Base-by-base conservation (phyloP, 2,113 vertebrate species). In the Catharus minimus region DNA sequence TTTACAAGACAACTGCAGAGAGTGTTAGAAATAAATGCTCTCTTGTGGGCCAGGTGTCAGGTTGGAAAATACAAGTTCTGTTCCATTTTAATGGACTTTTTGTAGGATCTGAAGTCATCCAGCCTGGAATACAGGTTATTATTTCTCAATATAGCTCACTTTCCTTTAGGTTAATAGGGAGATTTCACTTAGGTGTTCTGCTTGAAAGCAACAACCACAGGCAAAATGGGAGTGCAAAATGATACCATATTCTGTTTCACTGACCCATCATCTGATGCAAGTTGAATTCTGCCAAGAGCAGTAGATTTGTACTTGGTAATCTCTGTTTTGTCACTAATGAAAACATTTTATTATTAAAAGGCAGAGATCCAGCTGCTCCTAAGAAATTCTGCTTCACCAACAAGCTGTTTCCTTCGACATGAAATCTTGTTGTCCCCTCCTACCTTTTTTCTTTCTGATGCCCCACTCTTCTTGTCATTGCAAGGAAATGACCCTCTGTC, bases 261-360 rank as follows among this genome's bases (percentile, higher is more conserved):
- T 7, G 61, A 0, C 26, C 66, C 1, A 0, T 84, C 75, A 85
- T 81, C 81, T 73, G 90, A 79, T 84, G 55, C 46, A 61, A 72
- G 76, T 19, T 93, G 55, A 72, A 71, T 86, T 93, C 79, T 94
- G 76, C 76, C 80, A 75, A 92, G 15, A 93, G 53, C 88, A 84
- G 67, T 49, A 74, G 66, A 52, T 76, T 93, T 90, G 27, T 76
- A 50, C n/a, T 58, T 56, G 62, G 26, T 79, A 79, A 77, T 92
- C 74, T 84, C 83, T 64, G n/a, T 67, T 92, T 87, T 89, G 55
- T 67, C 83, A 80, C 82, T 68, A 82, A 62, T 82, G 69, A 92
- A 88, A 84, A 38, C 26, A 73, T 33, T 57, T 89, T 79, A 21
- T 87, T 89, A 49, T 76, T 71, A 90, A 88, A 76, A 95, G 27